These are phyloP conservation scores for Mobula birostris DNA, from an alignment of 2,113 vertebrate species.

Conservation along the genomic window DNA sequence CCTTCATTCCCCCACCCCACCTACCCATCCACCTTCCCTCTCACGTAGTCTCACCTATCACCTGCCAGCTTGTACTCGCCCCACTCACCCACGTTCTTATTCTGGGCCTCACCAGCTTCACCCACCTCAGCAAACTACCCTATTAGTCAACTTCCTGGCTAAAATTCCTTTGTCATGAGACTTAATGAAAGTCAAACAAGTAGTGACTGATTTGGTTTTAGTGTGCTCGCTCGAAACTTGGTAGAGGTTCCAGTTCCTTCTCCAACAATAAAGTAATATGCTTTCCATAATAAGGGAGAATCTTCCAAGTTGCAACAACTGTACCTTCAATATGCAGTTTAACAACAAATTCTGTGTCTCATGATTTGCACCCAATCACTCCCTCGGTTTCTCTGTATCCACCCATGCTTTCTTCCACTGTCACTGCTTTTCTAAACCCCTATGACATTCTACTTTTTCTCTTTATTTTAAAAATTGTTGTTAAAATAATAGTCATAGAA, in stretches of 20 bases:
- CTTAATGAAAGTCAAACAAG: background rate
- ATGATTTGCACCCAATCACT: background rate
- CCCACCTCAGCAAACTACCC: background rate
- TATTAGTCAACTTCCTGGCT: background rate
- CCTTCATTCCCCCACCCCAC: too few species aligned
- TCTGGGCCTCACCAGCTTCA: background rate
- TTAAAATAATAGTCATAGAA: too few species aligned
- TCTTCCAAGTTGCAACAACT: background rate
- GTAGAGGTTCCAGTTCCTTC: background rate
- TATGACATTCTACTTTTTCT: too few species aligned
- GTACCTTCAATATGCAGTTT: background rate
- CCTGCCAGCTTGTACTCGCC: too few species aligned
- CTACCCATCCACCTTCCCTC: too few species aligned
- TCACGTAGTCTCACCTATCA: too few species aligned
- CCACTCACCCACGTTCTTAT: too few species aligned
- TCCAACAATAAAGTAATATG: background rate
- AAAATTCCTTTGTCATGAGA: background rate
- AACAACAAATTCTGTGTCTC: background rate
- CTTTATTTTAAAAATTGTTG: too few species aligned
- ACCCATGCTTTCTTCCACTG: too few species aligned
- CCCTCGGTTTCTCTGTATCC: background rate
- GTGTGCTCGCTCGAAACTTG: background rate
- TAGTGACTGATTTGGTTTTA: background rate
- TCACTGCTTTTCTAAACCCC: too few species aligned
- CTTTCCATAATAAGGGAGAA: background rate